Percentiles rank a stretch among this genome's conserved stretches.
phyloP scores from a whole-genome alignment of 1,140 invertebrate genomes.

The Nylanderia fulva region DNA sequence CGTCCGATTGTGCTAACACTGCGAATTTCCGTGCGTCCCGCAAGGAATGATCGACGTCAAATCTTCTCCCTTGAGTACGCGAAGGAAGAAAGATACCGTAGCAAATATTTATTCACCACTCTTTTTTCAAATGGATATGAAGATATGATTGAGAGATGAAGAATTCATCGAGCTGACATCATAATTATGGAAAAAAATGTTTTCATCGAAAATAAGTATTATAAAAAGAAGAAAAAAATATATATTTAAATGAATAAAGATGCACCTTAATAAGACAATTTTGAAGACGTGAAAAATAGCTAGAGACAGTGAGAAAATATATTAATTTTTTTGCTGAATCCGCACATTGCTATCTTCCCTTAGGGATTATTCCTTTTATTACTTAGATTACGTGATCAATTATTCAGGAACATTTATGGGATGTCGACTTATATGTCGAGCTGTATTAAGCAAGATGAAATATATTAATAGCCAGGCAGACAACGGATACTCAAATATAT shows the following conservation, averaged over 20 bases:
- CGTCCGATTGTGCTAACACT: slow-evolving; percentile 57
- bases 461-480: slow-evolving; percentile 34
- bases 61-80: slow-evolving; percentile 29
- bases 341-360: background rate
- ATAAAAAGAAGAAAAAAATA: background rate
- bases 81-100: slow-evolving; percentile 10
- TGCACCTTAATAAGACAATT: background rate
- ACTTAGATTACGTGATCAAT: background rate
- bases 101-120: slow-evolving; percentile 54
- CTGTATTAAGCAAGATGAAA: slow-evolving; percentile 23
- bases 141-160: background rate
- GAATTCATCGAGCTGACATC: slow-evolving; percentile 11
- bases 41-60: slow-evolving; percentile 50
- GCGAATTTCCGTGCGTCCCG: slow-evolving; percentile 45
- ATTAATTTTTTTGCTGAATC: background rate
- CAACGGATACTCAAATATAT: slow-evolving; percentile 14
- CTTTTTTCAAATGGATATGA: slow-evolving; percentile 38
- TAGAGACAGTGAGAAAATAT: too few relatives aligned
- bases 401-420: slow-evolving; percentile 37
- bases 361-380: slow-evolving; percentile 10
- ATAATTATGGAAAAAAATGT: slow-evolving; percentile 25
- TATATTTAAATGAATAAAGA: slow-evolving; percentile 20
- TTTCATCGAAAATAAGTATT: background rate
- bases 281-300: background rate
- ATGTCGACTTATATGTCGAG: background rate